phyloP scores from a whole-genome alignment of 2,888 invertebrate species.

The Onchidella celtica region DNA sequence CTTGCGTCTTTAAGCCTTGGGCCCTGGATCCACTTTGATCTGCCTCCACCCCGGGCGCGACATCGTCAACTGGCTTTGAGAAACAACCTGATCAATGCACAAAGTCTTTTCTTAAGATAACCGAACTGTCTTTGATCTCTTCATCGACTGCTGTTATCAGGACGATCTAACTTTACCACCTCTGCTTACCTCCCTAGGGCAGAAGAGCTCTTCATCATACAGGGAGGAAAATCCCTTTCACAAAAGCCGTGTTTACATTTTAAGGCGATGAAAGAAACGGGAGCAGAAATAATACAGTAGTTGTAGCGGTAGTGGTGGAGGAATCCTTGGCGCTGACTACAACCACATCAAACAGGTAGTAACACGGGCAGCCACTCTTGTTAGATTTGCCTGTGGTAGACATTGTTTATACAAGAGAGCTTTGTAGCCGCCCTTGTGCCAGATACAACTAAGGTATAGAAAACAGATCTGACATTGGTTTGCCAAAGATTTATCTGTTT shows the following conservation, averaged over 20 bases:
- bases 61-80: background rate
- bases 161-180: background rate
- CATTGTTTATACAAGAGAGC: too few species aligned
- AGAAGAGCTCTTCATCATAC: background rate
- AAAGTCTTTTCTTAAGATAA: background rate
- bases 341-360: background rate
- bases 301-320: background rate
- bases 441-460: too few species aligned
- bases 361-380: too few species aligned
- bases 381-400: too few species aligned
- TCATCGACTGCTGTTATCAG: background rate
- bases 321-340: background rate
- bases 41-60: background rate
- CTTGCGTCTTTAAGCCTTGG: background rate
- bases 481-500: too few species aligned
- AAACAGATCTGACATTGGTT: too few species aligned
- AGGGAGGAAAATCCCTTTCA: background rate
- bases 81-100: conserved; percentile 4
- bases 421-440: too few species aligned
- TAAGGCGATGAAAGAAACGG: background rate
- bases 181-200: background rate
- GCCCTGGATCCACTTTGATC: conserved; percentile 15
- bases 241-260: background rate
- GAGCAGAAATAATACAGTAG: background rate
- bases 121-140: background rate